Percentiles rank a stretch among this genome's conserved stretches.
These are phyloP conservation scores for Graptemys geographica DNA, from an alignment of 2,797 vertebrate genomes.

Conservation along the genomic window DNA sequence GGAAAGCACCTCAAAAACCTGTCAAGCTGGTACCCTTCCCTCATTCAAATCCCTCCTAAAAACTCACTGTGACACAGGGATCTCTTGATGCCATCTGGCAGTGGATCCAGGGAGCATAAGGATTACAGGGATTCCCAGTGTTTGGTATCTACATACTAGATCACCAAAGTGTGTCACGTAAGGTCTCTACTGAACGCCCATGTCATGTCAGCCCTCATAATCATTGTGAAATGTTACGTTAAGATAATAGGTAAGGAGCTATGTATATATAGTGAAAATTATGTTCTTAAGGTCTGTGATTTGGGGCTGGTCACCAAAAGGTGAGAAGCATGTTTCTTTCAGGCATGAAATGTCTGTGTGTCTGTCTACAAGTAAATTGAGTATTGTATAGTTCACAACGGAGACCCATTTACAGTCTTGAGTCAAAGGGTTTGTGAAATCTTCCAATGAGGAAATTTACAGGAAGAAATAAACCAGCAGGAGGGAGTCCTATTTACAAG, in stretches of 20 bases:
- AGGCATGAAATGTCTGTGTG: not conserved
- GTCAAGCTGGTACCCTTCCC: not conserved
- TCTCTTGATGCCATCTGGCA: not conserved
- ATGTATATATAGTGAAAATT: not conserved
- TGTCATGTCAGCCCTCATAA: not conserved
- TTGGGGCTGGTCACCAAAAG: not conserved
- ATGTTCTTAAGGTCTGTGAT: not conserved
- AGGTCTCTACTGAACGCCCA: not conserved
- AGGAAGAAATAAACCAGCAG: not conserved
- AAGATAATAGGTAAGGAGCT: not conserved
- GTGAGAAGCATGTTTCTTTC: not conserved
- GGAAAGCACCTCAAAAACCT: not conserved
- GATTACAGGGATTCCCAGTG: not conserved
- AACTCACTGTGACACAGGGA: not conserved
- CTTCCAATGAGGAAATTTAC: not conserved
- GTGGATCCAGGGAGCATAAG: not conserved
- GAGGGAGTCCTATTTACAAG: not conserved
- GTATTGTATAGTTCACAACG: not conserved
- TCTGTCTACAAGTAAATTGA: not conserved
- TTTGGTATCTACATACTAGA: not conserved
- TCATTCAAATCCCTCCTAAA: not conserved
- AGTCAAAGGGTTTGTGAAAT: not conserved
- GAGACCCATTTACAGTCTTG: not conserved
- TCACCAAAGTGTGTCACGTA: not conserved
- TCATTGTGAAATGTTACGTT: not conserved